phyloP scores from a whole-genome alignment of 1,140 invertebrate genomes.

The Cydia amplana region DNA sequence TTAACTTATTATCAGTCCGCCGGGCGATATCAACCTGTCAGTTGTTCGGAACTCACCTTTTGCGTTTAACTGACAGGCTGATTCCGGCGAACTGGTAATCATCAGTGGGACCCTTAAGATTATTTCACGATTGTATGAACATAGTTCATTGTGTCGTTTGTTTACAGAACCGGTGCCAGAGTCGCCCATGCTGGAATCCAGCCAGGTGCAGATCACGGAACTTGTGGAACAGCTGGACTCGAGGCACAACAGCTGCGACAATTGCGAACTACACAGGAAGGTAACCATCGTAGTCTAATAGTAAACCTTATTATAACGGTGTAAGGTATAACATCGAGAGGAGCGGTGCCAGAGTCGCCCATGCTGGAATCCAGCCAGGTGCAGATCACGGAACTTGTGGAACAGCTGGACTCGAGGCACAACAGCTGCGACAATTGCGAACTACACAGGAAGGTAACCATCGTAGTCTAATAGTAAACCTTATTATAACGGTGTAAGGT shows the following conservation, averaged over 20 bases:
- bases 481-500: background rate
- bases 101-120: too few relatives aligned
- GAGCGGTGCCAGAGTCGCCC: constrained; percentile 80
- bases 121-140: too few relatives aligned
- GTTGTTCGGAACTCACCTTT: too few relatives aligned
- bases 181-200: constrained; percentile 79
- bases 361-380: constrained; percentile 69
- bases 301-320: background rate
- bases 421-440: constrained; percentile 61
- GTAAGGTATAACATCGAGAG: background rate
- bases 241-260: constrained; percentile 52
- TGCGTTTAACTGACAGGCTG: too few relatives aligned
- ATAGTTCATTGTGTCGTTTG: background rate
- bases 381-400: constrained; percentile 57
- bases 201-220: constrained; percentile 56
- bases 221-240: constrained; percentile 51
- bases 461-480: background rate
- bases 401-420: constrained; percentile 48
- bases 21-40: too few relatives aligned
- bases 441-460: constrained; percentile 57
- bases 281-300: constrained; percentile 39
- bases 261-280: constrained; percentile 62
- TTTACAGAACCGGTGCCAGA: constrained; percentile 76
- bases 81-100: too few relatives aligned
- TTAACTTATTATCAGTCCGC: too few relatives aligned